Conservation (phyloP, 2,113 vertebrate genomes). For the Cottus gobio region DNA sequence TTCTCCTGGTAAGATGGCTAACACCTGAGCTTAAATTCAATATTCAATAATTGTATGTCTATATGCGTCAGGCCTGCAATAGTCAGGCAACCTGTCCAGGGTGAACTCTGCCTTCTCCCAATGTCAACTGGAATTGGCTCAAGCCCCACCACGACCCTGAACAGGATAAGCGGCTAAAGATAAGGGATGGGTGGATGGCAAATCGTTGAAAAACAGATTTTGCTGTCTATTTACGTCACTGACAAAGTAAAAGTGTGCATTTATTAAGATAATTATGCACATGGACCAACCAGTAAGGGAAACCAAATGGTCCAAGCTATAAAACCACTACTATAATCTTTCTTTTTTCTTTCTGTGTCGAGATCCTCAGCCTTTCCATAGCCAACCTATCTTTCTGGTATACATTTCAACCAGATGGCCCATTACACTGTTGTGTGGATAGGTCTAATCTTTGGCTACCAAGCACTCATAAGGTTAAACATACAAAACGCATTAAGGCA, state of each 20-base stretch:
- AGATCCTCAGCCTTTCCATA: neutral
- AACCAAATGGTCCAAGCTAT: neutral
- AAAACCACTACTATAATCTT: neutral
- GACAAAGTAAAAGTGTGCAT: neutral
- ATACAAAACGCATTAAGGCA: neutral
- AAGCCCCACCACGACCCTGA: neutral
- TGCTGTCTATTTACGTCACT: too few relatives aligned
- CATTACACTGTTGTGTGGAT: neutral
- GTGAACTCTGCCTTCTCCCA: neutral
- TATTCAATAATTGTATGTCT: neutral
- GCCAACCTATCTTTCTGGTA: neutral
- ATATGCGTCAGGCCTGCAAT: too few relatives aligned
- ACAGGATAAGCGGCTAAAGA: neutral
- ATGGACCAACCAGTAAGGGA: neutral
- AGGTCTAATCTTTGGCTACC: neutral
- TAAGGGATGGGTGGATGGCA: too few relatives aligned
- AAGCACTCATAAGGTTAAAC: neutral
- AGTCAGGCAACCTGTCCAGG: too few relatives aligned
- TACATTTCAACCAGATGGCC: neutral
- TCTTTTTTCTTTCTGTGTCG: neutral
- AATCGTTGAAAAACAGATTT: neutral
- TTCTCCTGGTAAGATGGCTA: neutral
- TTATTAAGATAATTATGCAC: neutral
- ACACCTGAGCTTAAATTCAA: constrained; percentile 6
- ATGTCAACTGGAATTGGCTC: neutral